Evolutionary conservation across 2,888 invertebrate genomes (phyloP), one percentile per base, ranked within the genome.

Genomic region (Hemaris fuciformis): DNA sequence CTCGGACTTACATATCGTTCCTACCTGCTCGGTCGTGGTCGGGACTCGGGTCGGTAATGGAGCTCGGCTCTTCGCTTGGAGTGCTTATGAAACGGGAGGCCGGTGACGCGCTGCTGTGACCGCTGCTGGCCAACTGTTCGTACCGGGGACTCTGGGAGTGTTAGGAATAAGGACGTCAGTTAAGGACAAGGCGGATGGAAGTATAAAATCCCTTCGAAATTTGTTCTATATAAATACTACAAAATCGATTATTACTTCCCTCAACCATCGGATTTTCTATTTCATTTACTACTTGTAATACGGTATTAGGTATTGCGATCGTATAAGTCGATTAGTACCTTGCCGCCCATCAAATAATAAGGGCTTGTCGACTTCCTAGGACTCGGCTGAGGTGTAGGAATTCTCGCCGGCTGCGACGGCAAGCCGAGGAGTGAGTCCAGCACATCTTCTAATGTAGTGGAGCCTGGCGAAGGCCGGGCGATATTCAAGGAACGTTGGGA

Each of bases 371-470:
- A 80, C 72, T 91, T 90, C 79, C 93, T 87, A 73, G 93, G 93
- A 72, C 93, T 93, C 64, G 91, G 92, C 76, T 93, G 93, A 70
- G 93, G 93, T 94, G 97, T 97, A 76, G 96, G 95, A 81, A 96
- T 96, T 84, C 96, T 94, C 79, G 96, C 95, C 71, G 96, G 94
- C 76, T 91, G 91, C 66, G 91, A 87, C 80, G 97, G 96, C 83
- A 97, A 94, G 82, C 98, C 97, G 89, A 98, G 95, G 74, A 98
- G 95, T 70, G 98, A 97, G 90, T 98, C 97, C 90, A 98, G 94
- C 71, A 98, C 98, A 93, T 98, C 98, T 94, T 98, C 98, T 84
- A 98, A 93, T 71, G 98, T 98, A 65, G 97, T 96, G 74, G 96
- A 96, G 80, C 96, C 95, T 57, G 96, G 96, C 80, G 96, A 95